Conservation (phyloP, 2,113 vertebrate genomes). For the Lepisosteus oculatus region DNA sequence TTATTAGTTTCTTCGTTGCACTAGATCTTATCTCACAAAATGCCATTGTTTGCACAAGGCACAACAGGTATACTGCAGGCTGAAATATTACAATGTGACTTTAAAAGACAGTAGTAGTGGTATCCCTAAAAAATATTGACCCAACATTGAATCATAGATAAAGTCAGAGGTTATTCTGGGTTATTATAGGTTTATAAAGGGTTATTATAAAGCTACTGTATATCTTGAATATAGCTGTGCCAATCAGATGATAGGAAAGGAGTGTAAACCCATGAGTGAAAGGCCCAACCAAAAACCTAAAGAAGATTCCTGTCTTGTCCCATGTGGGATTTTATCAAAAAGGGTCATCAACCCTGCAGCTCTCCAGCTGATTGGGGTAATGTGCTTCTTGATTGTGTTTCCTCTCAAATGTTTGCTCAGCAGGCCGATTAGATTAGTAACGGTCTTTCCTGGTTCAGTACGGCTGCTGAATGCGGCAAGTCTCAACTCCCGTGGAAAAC, state of each 20-base stretch:
- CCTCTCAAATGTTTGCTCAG: slow-evolving; percentile 14
- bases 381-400: slow-evolving; percentile 15
- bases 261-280: no score
- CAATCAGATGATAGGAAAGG: not conserved
- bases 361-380: slow-evolving; percentile 11
- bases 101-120: slow-evolving; percentile 1
- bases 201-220: no score
- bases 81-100: slow-evolving; percentile 28
- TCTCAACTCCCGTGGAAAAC: slow-evolving; percentile 46
- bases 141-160: slow-evolving; percentile 32
- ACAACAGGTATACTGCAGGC: no score
- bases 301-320: not conserved
- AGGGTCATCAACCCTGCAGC: slow-evolving; percentile 10
- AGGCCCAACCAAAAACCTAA: no score
- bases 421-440: slow-evolving; percentile 12
- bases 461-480: slow-evolving; percentile 28
- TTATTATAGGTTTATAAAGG: slow-evolving; percentile 20
- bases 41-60: no score
- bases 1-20: no score
- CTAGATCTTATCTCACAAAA: no score
- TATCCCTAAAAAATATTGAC: slow-evolving; percentile 22
- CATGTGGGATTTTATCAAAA: not conserved
- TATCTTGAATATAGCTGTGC: slow-evolving; percentile 23
- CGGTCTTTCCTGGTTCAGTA: slow-evolving; percentile 14
- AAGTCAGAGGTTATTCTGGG: slow-evolving; percentile 32